Evolutionary conservation across 2,888 invertebrate genomes (phyloP).

Genomic region (Lydus trimaculatus): DNA sequence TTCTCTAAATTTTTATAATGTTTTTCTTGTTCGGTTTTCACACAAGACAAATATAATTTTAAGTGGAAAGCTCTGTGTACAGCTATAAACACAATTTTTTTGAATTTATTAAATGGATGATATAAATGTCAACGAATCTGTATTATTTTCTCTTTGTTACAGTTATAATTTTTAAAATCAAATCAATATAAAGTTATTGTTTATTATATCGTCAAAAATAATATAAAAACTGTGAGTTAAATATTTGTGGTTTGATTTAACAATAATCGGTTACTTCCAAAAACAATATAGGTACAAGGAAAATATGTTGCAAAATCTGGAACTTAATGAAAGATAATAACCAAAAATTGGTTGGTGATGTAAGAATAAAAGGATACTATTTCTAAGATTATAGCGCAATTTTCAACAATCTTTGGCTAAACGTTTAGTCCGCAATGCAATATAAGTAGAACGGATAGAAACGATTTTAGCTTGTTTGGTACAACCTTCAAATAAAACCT

Average conservation of each 20-base stretch:
- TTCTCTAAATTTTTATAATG: too few relatives aligned
- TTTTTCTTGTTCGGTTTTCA: too few relatives aligned
- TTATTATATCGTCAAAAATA: slow-evolving; percentile 39
- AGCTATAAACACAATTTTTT: slow-evolving; percentile 13
- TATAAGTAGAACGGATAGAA: slow-evolving; percentile 52
- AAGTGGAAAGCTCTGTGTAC: too few relatives aligned
- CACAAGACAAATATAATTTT: too few relatives aligned
- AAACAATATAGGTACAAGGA: neutral
- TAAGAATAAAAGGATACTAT: slow-evolving; percentile 37
- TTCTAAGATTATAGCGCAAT: slow-evolving; percentile 46
- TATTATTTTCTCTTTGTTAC: slow-evolving; percentile 7
- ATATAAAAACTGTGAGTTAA: slow-evolving; percentile 37
- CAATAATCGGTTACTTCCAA: too few relatives aligned
- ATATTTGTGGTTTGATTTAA: slow-evolving; percentile 19
- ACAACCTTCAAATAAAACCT: slow-evolving; percentile 52
- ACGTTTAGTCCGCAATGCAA: slow-evolving; percentile 45
- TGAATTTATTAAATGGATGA: slow-evolving; percentile 12
- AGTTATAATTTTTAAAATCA: slow-evolving; percentile 11
- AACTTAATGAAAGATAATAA: slow-evolving; percentile 33
- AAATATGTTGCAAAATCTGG: slow-evolving; percentile 16
- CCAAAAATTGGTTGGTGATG: slow-evolving; percentile 31
- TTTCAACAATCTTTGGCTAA: slow-evolving; percentile 43
- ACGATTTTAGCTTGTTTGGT: slow-evolving; percentile 52
- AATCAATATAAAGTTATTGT: slow-evolving; percentile 35
- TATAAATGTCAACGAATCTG: slow-evolving; percentile 17